Percentiles rank a stretch among this genome's conserved stretches.
Conservation (phyloP, 2,888 invertebrate genomes). For the Pardosa pseudoannulata region DNA sequence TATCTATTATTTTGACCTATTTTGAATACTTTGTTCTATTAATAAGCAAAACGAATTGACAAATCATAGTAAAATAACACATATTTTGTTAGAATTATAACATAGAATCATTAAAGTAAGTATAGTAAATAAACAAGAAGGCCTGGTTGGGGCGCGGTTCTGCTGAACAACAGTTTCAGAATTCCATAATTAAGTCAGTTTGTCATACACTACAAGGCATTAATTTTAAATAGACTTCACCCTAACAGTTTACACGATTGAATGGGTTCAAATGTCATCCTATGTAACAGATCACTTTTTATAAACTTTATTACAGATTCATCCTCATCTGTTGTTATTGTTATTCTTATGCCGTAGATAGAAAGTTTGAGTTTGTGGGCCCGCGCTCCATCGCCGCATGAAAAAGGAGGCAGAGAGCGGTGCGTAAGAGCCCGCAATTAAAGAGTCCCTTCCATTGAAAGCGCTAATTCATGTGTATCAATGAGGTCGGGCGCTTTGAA, state of each 20-base stretch:
- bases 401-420: constrained; percentile 18
- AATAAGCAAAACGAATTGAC: too few relatives aligned
- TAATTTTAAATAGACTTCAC: neutral
- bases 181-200: too few relatives aligned
- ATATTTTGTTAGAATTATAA: too few relatives aligned
- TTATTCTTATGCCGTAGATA: neutral
- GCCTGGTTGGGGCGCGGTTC: too few relatives aligned
- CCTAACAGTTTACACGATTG: neutral
- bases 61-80: too few relatives aligned
- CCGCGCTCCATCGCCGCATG: constrained; percentile 10
- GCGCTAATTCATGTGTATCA: constrained; percentile 56
- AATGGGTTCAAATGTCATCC: neutral
- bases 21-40: too few relatives aligned
- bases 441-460: constrained; percentile 37
- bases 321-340: neutral
- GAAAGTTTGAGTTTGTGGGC: constrained; percentile 1
- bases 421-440: constrained; percentile 19
- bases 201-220: too few relatives aligned
- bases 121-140: too few relatives aligned
- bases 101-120: too few relatives aligned
- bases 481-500: constrained; percentile 59
- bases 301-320: neutral
- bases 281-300: neutral
- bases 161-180: too few relatives aligned
- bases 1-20: too few relatives aligned